These are phyloP conservation scores for Dallia pectoralis DNA, from an alignment of 2,797 vertebrate species.

Conservation along the genomic window DNA sequence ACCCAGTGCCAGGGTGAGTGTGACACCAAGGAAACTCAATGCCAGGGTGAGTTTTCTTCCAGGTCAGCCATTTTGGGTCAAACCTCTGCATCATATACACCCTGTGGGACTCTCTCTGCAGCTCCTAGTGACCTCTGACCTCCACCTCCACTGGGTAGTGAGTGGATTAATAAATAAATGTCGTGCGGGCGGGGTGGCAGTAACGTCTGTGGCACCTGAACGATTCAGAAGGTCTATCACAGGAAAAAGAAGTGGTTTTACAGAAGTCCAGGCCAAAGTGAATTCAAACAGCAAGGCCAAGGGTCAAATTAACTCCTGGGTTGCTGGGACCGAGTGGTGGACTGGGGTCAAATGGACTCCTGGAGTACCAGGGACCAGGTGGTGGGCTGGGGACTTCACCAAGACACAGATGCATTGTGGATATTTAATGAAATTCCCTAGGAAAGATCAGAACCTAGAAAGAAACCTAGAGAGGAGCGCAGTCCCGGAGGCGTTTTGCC, in stretches of 20 bases:
- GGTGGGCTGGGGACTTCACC: slow-evolving; percentile 31
- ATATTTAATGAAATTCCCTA: too few relatives aligned
- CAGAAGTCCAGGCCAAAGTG: slow-evolving; percentile 66
- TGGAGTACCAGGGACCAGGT: slow-evolving; percentile 21
- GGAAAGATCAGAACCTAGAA: too few relatives aligned
- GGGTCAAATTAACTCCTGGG: slow-evolving; percentile 56
- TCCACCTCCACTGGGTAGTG: slow-evolving; percentile 53
- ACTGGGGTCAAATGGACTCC: slow-evolving; percentile 44
- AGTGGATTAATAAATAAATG: slow-evolving; percentile 66
- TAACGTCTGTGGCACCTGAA: slow-evolving; percentile 41
- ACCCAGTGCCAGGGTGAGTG: slow-evolving; percentile 89
- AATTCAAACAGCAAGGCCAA: slow-evolving; percentile 65
- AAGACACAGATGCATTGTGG: too few relatives aligned
- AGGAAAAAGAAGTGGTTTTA: slow-evolving; percentile 68
- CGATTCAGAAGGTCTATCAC: slow-evolving; percentile 56
- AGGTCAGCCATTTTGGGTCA: slow-evolving; percentile 9
- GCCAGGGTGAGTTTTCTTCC: slow-evolving; percentile 28
- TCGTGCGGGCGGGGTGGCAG: slow-evolving; percentile 36
- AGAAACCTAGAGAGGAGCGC: too few relatives aligned
- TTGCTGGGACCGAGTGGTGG: slow-evolving; percentile 24
- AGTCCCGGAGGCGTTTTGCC: too few relatives aligned
- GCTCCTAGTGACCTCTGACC: slow-evolving; percentile 52
- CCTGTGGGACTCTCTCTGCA: slow-evolving; percentile 27
- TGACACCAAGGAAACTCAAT: neutral
- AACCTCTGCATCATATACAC: slow-evolving; percentile 20